Evolutionary conservation across 2,888 invertebrate species (phyloP), one percentile per base, ranked within the genome.

Genomic region (Hermodice carunculata): DNA sequence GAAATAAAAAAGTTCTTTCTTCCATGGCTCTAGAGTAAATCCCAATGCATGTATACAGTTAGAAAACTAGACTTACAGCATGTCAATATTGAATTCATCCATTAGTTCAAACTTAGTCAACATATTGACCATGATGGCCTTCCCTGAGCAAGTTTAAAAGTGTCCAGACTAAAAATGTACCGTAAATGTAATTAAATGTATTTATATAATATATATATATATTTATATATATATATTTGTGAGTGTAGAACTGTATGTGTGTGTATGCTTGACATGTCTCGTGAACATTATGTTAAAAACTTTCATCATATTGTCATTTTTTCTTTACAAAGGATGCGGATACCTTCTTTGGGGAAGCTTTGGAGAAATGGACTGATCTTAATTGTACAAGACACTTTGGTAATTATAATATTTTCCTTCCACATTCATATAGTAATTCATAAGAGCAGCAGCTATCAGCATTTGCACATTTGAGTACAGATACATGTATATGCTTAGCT

Each of bases 321-420:
- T n/a, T n/a, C n/a, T n/a, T n/a, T n/a, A n/a, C n/a, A n/a, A n/a
- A 85, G 73, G 91, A 91, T 58, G 91, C 91, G 79, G 83, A 85
- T 19, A 94, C 95, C 0, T 92, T 91, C 82, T 96, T 98, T 84
- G 89, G 91, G 76, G 90, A 94, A 83, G 90, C 94, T 0, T 85
- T 96, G 26, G 90, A 91, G 70, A 96, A 96, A 89, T 98, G 96
- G 96, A 91, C 91, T 79, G 93, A 92, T 1, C 89, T 96, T 26
- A 96, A 97, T 86, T 89, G 94, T 69, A 93, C 95, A 0, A 91
- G 94, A 76, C 92, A 92, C 80, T 96, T 92, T 85, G 90, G 91
- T 85, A 76, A 77, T 78, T 72, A 48, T 34, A 26, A 37, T 19
- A n/a, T 44, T 24, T 58, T 54, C 31, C 37, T 32, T 52, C 22